A percentile compares a stretch with the other conserved stretches of the same genome.
phyloP scores from a whole-genome alignment of 2,113 vertebrate species.

The Coptodon bakossiorum region DNA sequence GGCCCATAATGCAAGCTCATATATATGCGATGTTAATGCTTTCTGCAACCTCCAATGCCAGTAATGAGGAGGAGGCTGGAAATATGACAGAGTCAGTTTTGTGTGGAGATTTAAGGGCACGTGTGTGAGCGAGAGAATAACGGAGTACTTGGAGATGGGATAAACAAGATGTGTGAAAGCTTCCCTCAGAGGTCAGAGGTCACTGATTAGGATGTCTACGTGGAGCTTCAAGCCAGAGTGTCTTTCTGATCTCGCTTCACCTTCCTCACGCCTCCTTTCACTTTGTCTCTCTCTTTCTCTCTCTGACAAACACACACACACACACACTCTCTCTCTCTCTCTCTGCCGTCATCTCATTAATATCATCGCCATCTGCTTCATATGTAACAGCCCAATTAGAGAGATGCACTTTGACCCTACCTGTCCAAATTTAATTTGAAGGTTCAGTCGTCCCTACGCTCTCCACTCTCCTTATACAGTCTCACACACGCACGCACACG shows the following conservation, averaged over 20 bases:
- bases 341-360: conserved; percentile 33
- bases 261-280: not conserved
- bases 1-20: not conserved
- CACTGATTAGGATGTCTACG: not conserved
- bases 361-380: conserved; percentile 57
- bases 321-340: not conserved
- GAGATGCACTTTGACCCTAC: conserved; percentile 57
- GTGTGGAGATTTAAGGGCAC: not conserved
- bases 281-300: not conserved
- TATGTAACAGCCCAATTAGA: conserved; percentile 63
- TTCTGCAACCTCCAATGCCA: not conserved
- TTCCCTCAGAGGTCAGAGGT: conserved; percentile 6
- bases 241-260: conserved; percentile 18
- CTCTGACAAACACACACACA: not conserved
- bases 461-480: not conserved
- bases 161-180: not conserved
- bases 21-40: not conserved
- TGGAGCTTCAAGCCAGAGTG: not conserved
- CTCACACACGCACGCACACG: not conserved
- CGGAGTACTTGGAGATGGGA: not conserved
- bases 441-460: not conserved
- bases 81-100: not conserved
- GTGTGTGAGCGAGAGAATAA: not conserved
- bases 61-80: not conserved
- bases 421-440: conserved; percentile 56